Evolutionary conservation across 2,888 invertebrate genomes (phyloP), one percentile per base, ranked within the genome.

Genomic region (Tortrix viridana): DNA sequence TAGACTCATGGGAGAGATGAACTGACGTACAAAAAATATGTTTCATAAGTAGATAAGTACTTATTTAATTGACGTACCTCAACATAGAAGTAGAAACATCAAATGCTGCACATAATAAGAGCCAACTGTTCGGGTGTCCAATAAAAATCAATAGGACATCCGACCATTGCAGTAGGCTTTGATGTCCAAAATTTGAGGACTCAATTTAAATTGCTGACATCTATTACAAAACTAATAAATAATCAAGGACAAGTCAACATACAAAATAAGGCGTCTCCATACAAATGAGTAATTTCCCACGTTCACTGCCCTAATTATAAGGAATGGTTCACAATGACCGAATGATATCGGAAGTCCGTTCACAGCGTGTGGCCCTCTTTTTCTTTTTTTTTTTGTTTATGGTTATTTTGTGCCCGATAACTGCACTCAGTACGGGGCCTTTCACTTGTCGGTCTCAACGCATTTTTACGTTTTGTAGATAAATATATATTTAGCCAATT

Each of bases 221-320:
- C 23, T 12, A 47, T 9, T 26, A 26, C 9, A 22, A 26, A 3
- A 12, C 9, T 12, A 52, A 62, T 63, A 57, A 57, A 62, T 47
- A 48, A 55, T 43, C 16, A 41, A 18, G 9, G 23, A n/a, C 41
- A 53, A 32, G 41, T 44, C 54, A 54, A 44, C 59, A 49, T 41
- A 46, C 26, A 43, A 55, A 54, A 32, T 61, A 23, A 37, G 54
- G 57, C 54, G 59, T 65, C 66, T 64, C 60, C 59, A 65, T 63
- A 60, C 74, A 84, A 83, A 85, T 81, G 79, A 79, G 74, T 38
- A 67, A 6, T 67, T 88, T 88, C 88, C 81, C 88, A 88, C 87
- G 86, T 71, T 54, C 22, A 19, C 53, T 56, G 60, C 48, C 61
- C 47, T 37, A 65, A 62, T 16, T 55, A 57, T 63, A 57, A 57